Evolutionary conservation across 92 coral and sea anemone genomes (phyloP), one percentile per base, ranked within the genome.

Genomic region (Palythoa grandiflora): DNA sequence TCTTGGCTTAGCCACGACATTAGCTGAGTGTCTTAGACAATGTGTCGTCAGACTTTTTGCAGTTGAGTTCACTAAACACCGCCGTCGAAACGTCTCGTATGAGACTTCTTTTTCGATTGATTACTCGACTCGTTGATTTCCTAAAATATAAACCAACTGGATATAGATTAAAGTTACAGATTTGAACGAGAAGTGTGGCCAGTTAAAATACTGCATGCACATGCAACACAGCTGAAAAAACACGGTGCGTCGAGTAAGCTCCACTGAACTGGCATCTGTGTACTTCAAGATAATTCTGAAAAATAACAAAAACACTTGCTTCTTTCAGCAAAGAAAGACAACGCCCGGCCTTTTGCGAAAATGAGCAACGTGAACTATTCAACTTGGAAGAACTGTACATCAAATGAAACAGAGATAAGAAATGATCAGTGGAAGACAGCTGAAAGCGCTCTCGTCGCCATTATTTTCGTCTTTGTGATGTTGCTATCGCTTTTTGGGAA

Each of bases 401-500:
- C 59, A 44, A 20, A 44, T 44, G 17, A 51, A 35, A 68, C 50
- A n/a, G 47, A 78, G 38, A 78, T 40, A 78, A 78, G 21, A 12
- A 16, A 2, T 11, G 36, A 50, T 48, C 63, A 19, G 21, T 60
- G 39, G 20, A 68, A 20, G 36, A 65, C 74, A 12, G 60, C 73
- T 16, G 75, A 81, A 44, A 66, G 76, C 36, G 11, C 59, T 39
- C 38, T 81, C 8, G 86, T 28, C 10, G 75, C 75, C 19, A 16
- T 66, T 10, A 68, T 66, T 21, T 87, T 95, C 13, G 83, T 89
- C 52, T 40, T 84, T 16, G 85, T 88, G n/a, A 93, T 95, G 86
- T 68, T 92, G 28, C 40, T 91, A 77, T 89, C 96, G 1, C 76
- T 95, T 55, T 95, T 90, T 53, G 96, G 98, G 10, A 95, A 95